phyloP scores from a whole-genome alignment of 2,888 invertebrate species.

The Drosophila cognata region DNA sequence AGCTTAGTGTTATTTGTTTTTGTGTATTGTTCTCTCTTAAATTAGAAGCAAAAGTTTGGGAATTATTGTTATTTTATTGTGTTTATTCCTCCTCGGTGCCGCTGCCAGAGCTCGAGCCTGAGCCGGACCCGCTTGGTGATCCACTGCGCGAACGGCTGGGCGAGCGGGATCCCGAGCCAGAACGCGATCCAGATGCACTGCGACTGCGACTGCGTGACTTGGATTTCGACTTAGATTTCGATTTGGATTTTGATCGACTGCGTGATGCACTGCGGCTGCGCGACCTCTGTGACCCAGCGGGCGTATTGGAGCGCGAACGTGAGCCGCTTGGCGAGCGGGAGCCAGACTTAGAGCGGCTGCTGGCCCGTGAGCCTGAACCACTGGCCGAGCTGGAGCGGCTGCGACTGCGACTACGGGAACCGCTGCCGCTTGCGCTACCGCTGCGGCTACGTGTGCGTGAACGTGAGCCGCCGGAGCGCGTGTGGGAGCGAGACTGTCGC shows the following conservation, averaged over 20 bases:
- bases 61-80: constrained; percentile 17
- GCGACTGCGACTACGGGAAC: constrained; percentile 59
- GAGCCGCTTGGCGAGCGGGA: constrained; percentile 69
- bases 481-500: constrained; percentile 78
- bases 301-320: constrained; percentile 60
- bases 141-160: constrained; percentile 83
- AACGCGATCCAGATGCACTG: constrained; percentile 70
- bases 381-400: constrained; percentile 79
- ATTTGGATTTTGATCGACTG: constrained; percentile 20
- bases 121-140: constrained; percentile 77
- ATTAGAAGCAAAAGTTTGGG: constrained; percentile 28
- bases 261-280: constrained; percentile 49
- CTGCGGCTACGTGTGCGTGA: constrained; percentile 67
- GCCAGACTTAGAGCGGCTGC: constrained; percentile 78
- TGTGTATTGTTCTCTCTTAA: constrained; percentile 29
- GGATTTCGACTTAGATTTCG: constrained; percentile 34
- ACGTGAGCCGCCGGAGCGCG: constrained; percentile 59
- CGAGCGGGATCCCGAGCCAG: constrained; percentile 83
- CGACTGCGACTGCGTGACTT: constrained; percentile 74
- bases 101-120: constrained; percentile 82
- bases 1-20: constrained; percentile 16
- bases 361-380: constrained; percentile 78
- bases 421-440: constrained; percentile 42
- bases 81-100: constrained; percentile 80
- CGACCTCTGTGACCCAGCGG: constrained; percentile 83